Percentiles rank a stretch among this genome's conserved stretches.
phyloP scores from a whole-genome alignment of 2,797 vertebrate genomes.

The Diplodus sargus region DNA sequence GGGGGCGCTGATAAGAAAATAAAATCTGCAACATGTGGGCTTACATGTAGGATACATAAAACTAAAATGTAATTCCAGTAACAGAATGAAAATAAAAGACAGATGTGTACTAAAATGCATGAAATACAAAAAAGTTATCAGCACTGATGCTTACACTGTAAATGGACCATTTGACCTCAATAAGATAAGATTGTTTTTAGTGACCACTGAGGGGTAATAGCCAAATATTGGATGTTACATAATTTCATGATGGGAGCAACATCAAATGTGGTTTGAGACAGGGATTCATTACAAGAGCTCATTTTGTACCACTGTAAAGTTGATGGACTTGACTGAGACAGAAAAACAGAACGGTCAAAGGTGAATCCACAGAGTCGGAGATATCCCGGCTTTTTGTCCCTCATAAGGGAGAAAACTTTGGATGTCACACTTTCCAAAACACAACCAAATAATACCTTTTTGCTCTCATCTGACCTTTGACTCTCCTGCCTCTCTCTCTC shows the following conservation, averaged over 20 bases:
- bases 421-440: not conserved
- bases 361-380: not conserved
- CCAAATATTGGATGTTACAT: constrained; percentile 29
- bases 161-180: constrained; percentile 5
- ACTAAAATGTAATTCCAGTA: no score
- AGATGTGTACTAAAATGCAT: no score
- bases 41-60: no score
- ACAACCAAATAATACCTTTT: not conserved
- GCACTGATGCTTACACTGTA: not conserved
- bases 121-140: no score
- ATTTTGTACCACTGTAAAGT: constrained; percentile 23
- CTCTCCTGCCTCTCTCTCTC: not conserved
- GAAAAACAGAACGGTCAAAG: not conserved
- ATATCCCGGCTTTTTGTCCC: not conserved
- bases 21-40: no score
- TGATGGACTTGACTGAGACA: not conserved
- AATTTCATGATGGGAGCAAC: constrained; percentile 22
- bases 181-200: constrained; percentile 14
- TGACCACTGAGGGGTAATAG: constrained; percentile 34
- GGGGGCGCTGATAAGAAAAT: no score
- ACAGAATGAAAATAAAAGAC: no score
- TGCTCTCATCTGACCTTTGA: constrained; percentile 10
- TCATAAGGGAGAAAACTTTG: not conserved
- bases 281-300: constrained; percentile 20
- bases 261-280: not conserved